A percentile compares a stretch with the other conserved stretches of the same genome.
phyloP scores from a whole-genome alignment of 2,888 invertebrate genomes.

The Troides aeacus region DNA sequence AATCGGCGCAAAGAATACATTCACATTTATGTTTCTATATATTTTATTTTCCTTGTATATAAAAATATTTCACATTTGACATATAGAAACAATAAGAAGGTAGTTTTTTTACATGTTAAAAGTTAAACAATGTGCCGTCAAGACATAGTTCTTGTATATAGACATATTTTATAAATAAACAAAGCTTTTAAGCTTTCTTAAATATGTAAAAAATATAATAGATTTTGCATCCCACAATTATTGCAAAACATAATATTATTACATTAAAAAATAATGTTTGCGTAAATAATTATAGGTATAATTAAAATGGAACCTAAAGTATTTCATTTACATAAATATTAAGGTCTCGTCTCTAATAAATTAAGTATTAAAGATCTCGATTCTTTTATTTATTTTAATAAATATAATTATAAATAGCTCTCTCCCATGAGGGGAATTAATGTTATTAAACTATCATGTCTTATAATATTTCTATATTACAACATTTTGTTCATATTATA shows the following conservation, averaged over 20 bases:
- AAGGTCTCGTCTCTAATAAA: too few relatives aligned
- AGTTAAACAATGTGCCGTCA: background rate
- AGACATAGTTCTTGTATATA: background rate
- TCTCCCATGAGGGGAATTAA: too few relatives aligned
- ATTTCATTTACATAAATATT: too few relatives aligned
- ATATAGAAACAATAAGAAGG: conserved; percentile 13
- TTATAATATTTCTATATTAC: too few relatives aligned
- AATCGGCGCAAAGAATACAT: conserved; percentile 27
- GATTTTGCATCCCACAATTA: background rate
- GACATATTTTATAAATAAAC: background rate
- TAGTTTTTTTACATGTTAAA: conserved; percentile 4
- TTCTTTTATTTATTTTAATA: background rate
- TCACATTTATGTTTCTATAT: conserved; percentile 18
- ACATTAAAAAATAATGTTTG: background rate
- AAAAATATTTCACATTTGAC: conserved; percentile 23
- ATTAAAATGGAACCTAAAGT: too few relatives aligned
- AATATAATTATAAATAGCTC: too few relatives aligned
- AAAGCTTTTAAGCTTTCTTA: background rate
- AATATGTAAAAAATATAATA: background rate
- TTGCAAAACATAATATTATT: background rate
- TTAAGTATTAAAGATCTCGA: background rate
- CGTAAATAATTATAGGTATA: background rate
- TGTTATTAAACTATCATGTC: too few relatives aligned
- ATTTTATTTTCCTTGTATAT: conserved; percentile 24
- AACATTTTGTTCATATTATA: too few relatives aligned